These are phyloP conservation scores for Drosophila ananassae DNA, from an alignment of 1,140 invertebrate genomes.

Conservation along the genomic window DNA sequence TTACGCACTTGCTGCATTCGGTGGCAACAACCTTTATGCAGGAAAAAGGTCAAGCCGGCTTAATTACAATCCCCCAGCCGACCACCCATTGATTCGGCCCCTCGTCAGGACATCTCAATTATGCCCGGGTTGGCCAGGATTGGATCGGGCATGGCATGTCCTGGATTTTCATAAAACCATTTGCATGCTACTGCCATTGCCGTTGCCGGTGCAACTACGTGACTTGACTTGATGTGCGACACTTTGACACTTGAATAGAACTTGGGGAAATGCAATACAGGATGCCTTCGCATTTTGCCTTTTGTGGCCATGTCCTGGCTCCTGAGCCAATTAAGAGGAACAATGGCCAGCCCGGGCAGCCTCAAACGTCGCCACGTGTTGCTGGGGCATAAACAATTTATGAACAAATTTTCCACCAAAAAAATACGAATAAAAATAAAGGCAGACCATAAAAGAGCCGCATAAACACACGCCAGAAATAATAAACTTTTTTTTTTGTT, in stretches of 20 bases:
- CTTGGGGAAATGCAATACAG: conserved; percentile 5
- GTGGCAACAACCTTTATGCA: conserved; percentile 8
- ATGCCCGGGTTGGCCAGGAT: conserved; percentile 21
- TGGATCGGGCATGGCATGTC: conserved; percentile 4
- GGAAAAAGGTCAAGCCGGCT: conserved; percentile 12
- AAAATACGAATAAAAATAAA: conserved; percentile 19
- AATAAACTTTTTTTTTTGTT: background rate
- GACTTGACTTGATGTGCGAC: conserved; percentile 28
- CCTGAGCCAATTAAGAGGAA: conserved; percentile 54
- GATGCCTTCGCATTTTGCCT: conserved; percentile 18
- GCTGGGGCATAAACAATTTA: conserved; percentile 29
- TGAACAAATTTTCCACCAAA: conserved; percentile 5
- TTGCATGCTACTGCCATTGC: conserved; percentile 35
- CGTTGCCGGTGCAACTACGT: conserved; percentile 20
- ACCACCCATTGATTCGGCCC: conserved; percentile 25
- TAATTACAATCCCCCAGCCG: conserved; percentile 29
- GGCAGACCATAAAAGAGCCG: conserved; percentile 3
- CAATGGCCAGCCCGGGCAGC: conserved; percentile 20
- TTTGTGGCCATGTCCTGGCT: conserved; percentile 31
- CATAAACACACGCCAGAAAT: conserved; percentile 16
- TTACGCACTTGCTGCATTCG: conserved; percentile 33
- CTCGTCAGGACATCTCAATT: conserved; percentile 43
- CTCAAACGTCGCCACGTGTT: conserved; percentile 21
- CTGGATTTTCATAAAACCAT: conserved; percentile 19
- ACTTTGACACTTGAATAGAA: conserved; percentile 54